Evolutionary conservation across 2,113 vertebrate genomes (phyloP), one percentile per base, ranked within the genome.

Genomic region (Euleptes europaea): DNA sequence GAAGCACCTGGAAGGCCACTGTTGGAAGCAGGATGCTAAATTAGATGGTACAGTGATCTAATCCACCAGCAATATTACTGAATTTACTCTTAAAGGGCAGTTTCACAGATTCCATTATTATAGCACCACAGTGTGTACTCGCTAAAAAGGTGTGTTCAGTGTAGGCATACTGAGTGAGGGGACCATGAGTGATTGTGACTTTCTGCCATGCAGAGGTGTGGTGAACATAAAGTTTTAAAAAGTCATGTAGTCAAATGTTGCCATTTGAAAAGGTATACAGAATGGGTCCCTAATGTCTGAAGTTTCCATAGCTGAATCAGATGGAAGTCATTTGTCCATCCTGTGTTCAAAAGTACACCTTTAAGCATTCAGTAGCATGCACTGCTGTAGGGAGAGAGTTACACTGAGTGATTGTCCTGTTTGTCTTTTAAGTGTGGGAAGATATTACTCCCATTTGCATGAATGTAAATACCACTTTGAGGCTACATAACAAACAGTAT

Each of bases 391-490:
- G 31, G 35, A 72, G 49, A 63, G 44, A 72, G n/a, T 80, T 80
- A 57, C 40, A n/a, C 26, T 49, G 42, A 80, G 54, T 65, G 70
- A 83, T 63, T 49, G 69, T 80, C 69, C 42, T 80, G 67, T 73
- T 85, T 85, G 77, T 49, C n/a, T 85, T 85, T 72, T 79, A 79
- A 79, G 76, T 49, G 54, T 38, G 57, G 77, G 57, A 65, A 65
- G 60, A 80, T 80, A 80, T 73, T 65, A 72, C 40, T 79, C n/a
- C 67, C 54, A 79, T 85, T 80, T 85, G 77, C 77, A 65, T 79
- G 84, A 80, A 80, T 85, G 84, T 85, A 85, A 85, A 85, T 80
- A 85, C 77, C 84, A 80, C 69, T 80, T 42, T 85, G 77, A 71
- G 38, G 23, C 77, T 85, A 69, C 69, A 63, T 80, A 85, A 73